These are phyloP conservation scores for Polylopha cassiicola DNA, from an alignment of 2,888 invertebrate species.

Conservation along the genomic window DNA sequence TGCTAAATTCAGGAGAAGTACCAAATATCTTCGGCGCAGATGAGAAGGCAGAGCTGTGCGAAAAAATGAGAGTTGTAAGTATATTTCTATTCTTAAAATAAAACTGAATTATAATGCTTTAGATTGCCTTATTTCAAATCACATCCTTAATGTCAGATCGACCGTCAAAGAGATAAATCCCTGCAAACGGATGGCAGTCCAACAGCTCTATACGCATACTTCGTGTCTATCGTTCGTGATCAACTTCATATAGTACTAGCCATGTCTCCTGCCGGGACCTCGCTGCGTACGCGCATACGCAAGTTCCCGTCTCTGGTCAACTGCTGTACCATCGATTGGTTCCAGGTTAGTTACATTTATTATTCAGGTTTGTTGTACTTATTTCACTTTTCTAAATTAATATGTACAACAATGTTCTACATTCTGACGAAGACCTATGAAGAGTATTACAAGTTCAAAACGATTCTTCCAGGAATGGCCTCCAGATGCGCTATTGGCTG, in stretches of 20 bases:
- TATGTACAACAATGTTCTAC: too few species aligned
- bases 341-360: slow-evolving; percentile 76
- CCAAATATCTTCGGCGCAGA: slow-evolving; percentile 92
- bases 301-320: slow-evolving; percentile 96
- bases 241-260: slow-evolving; percentile 93
- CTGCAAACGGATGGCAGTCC: slow-evolving; percentile 95
- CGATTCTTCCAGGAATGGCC: slow-evolving; percentile 99
- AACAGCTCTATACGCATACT: slow-evolving; percentile 93
- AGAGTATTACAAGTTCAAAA: too few species aligned
- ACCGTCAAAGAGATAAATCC: slow-evolving; percentile 90
- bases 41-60: slow-evolving; percentile 93
- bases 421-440: too few species aligned
- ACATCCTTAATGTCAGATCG: slow-evolving; percentile 74
- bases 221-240: slow-evolving; percentile 90
- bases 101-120: neutral
- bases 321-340: slow-evolving; percentile 98
- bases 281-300: slow-evolving; percentile 87
- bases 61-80: slow-evolving; percentile 88
- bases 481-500: slow-evolving; percentile 92
- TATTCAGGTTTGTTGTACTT: neutral
- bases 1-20: slow-evolving; percentile 95
- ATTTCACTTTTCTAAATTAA: slow-evolving; percentile 1
- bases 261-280: slow-evolving; percentile 94
- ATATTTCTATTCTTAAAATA: neutral
- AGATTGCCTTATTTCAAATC: neutral